phyloP scores from a whole-genome alignment of 2,113 vertebrate genomes.

The Anseranas semipalmata region DNA sequence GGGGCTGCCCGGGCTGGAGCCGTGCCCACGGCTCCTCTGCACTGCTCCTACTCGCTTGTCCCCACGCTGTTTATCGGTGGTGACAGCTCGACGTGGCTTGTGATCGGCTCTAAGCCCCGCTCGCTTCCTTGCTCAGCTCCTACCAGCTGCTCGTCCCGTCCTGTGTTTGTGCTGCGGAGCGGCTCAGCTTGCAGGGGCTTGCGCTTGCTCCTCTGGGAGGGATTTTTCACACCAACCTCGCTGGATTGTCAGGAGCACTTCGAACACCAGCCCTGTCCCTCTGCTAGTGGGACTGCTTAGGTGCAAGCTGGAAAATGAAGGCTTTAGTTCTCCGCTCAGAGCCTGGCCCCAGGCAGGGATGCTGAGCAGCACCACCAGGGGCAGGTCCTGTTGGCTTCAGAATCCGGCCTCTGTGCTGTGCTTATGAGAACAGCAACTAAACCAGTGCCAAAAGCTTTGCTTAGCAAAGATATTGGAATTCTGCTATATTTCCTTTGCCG shows the following conservation, averaged over 20 bases:
- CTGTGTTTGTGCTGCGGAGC: fast-evolving
- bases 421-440: not conserved
- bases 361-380: not conserved
- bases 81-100: not conserved
- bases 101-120: not conserved
- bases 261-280: fast-evolving
- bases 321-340: not conserved
- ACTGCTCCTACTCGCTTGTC: not conserved
- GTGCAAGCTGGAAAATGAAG: not conserved
- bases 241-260: fast-evolving
- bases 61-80: fast-evolving
- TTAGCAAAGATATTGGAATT: not conserved
- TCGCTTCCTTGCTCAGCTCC: not conserved
- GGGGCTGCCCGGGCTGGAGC: fast-evolving
- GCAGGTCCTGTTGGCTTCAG: not conserved
- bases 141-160: not conserved
- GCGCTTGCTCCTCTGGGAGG: not conserved
- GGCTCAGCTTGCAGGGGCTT: not conserved
- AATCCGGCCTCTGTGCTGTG: not conserved
- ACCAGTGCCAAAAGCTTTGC: not conserved
- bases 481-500: not conserved
- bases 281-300: not conserved
- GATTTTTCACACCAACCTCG: not conserved
- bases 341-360: not conserved
- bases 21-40: not conserved